phyloP scores from a whole-genome alignment of 2,113 vertebrate species.

The Ophiodon elongatus region DNA sequence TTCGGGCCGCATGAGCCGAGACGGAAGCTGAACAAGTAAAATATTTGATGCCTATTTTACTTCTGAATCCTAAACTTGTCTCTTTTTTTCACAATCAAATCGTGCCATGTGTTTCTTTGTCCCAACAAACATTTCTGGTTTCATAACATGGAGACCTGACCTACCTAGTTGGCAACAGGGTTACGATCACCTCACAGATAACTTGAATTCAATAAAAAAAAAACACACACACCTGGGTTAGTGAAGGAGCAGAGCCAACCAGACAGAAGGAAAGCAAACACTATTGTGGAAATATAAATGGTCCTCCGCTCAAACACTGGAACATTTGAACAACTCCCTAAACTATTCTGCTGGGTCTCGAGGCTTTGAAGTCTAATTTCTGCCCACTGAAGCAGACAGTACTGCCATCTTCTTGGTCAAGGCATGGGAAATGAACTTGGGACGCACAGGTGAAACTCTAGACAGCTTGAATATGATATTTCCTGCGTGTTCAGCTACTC shows the following conservation, averaged over 20 bases:
- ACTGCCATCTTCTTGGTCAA: conserved; percentile 48
- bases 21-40: not conserved
- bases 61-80: conserved; percentile 22
- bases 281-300: conserved; percentile 37
- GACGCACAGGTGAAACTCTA: conserved; percentile 65
- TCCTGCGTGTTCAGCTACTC: conserved; percentile 72
- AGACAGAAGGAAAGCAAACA: conserved; percentile 45
- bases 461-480: conserved; percentile 75
- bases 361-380: conserved; percentile 63
- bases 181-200: conserved; percentile 72
- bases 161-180: conserved; percentile 52
- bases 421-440: conserved; percentile 66
- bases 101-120: conserved; percentile 30
- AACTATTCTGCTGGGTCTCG: not conserved
- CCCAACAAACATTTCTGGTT: conserved; percentile 61
- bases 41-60: not conserved
- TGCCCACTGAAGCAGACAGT: conserved; percentile 53
- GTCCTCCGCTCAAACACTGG: conserved; percentile 33
- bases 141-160: conserved; percentile 52
- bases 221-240: conserved; percentile 55
- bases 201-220: conserved; percentile 70
- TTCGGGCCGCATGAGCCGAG: not conserved
- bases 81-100: conserved; percentile 43
- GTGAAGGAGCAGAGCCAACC: conserved; percentile 45
- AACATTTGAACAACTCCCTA: conserved; percentile 44